Percentiles rank a stretch among this genome's conserved stretches.
These are phyloP conservation scores for Heliconius aoede DNA, from an alignment of 2,888 invertebrate species.

Conservation along the genomic window DNA sequence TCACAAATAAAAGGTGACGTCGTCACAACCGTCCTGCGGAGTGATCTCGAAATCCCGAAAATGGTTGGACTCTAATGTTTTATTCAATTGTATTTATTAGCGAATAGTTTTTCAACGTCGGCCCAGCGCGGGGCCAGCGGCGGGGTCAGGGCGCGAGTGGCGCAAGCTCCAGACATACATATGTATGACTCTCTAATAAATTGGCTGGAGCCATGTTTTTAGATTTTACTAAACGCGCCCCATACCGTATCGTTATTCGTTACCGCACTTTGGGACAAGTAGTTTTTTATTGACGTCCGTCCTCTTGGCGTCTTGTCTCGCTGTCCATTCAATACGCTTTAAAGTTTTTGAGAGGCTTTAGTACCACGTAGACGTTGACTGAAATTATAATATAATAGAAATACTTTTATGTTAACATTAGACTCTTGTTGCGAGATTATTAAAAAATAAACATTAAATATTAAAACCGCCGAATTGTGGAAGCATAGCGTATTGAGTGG, in stretches of 20 bases:
- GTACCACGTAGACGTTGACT: neutral
- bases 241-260: neutral
- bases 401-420: neutral
- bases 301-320: neutral
- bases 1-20: constrained; percentile 15
- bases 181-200: constrained; percentile 77
- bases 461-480: no score
- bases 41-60: constrained; percentile 62
- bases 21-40: neutral
- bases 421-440: no score
- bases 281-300: constrained; percentile 1
- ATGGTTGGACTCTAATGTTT: constrained; percentile 72
- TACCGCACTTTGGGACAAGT: constrained; percentile 11
- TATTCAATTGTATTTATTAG: constrained; percentile 78
- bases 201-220: constrained; percentile 56
- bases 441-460: no score
- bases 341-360: neutral
- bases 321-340: constrained; percentile 9
- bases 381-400: neutral
- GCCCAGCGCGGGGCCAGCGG: constrained; percentile 37
- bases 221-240: constrained; percentile 30
- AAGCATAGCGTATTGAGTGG: no score
- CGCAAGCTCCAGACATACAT: constrained; percentile 57
- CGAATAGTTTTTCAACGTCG: constrained; percentile 69
- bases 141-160: constrained; percentile 50